Evolutionary conservation across 1,140 invertebrate genomes (phyloP).

Genomic region (Paraescarpia echinospica): DNA sequence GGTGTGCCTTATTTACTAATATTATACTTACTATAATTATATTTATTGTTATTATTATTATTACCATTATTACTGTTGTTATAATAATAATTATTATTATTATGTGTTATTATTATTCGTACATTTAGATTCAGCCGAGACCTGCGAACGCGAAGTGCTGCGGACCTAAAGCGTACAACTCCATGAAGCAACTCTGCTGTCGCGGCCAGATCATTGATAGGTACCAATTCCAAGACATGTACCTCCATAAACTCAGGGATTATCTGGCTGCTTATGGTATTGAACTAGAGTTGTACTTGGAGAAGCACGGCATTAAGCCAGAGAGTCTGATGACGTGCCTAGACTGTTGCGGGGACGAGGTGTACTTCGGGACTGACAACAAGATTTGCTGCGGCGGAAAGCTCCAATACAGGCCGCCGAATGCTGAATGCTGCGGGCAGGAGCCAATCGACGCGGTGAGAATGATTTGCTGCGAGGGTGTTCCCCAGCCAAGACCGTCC

Average conservation of each 20-base stretch:
- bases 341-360: neutral
- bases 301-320: neutral
- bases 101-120: neutral
- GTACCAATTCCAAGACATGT: neutral
- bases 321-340: neutral
- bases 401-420: neutral
- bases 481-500: neutral
- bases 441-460: neutral
- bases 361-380: neutral
- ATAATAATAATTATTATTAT: no score
- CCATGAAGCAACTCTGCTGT: neutral
- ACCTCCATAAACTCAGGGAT: neutral
- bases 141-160: neutral
- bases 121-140: neutral
- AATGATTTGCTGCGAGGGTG: neutral
- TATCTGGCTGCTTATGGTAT: neutral
- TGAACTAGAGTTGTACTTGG: neutral
- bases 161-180: neutral
- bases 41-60: no score
- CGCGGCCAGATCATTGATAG: neutral
- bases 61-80: no score
- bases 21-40: no score
- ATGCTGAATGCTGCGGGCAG: neutral
- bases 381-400: neutral
- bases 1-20: no score